Percentiles rank a stretch among this genome's conserved stretches.
Evolutionary conservation across 2,113 vertebrate species (phyloP).

Genomic region (Nothocercus nigrocapillus): DNA sequence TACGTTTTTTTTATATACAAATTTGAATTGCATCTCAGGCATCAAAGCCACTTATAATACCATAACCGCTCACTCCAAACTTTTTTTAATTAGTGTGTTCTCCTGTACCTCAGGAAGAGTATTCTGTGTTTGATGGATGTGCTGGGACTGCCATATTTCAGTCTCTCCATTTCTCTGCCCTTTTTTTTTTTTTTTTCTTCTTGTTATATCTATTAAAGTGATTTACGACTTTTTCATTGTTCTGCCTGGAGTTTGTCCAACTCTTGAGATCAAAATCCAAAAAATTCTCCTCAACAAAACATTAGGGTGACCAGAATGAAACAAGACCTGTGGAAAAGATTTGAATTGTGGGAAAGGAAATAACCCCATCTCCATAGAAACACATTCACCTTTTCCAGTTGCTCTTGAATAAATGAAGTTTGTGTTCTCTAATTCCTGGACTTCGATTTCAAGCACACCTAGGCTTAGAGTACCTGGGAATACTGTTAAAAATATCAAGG

Average conservation of each 20-base stretch:
- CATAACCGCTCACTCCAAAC: not conserved
- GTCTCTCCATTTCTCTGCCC: conserved; percentile 49
- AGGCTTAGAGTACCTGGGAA: not conserved
- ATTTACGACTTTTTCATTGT: conserved; percentile 77
- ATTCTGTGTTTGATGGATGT: conserved; percentile 45
- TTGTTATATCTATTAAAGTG: conserved; percentile 65
- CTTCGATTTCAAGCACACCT: conserved; percentile 37
- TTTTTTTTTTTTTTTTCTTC: not conserved
- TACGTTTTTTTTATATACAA: accelerated
- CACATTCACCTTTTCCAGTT: conserved; percentile 37
- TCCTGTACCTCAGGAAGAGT: not conserved
- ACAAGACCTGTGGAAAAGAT: conserved; percentile 71
- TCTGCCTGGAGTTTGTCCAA: conserved; percentile 74
- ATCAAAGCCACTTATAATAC: not conserved
- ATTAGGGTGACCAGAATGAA: conserved; percentile 63
- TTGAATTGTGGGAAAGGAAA: conserved; percentile 74
- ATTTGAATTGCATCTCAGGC: not conserved
- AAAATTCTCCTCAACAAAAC: conserved; percentile 36
- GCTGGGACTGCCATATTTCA: conserved; percentile 52
- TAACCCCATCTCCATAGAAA: conserved; percentile 68
- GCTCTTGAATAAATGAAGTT: conserved; percentile 69
- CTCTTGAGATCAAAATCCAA: conserved; percentile 56
- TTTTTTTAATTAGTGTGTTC: not conserved
- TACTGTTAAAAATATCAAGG: conserved; percentile 31
- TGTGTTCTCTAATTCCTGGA: conserved; percentile 62